A percentile compares a stretch with the other conserved stretches of the same genome.
Evolutionary conservation across 2,113 vertebrate genomes (phyloP).

Genomic region (Dolichallabes microphthalmus): DNA sequence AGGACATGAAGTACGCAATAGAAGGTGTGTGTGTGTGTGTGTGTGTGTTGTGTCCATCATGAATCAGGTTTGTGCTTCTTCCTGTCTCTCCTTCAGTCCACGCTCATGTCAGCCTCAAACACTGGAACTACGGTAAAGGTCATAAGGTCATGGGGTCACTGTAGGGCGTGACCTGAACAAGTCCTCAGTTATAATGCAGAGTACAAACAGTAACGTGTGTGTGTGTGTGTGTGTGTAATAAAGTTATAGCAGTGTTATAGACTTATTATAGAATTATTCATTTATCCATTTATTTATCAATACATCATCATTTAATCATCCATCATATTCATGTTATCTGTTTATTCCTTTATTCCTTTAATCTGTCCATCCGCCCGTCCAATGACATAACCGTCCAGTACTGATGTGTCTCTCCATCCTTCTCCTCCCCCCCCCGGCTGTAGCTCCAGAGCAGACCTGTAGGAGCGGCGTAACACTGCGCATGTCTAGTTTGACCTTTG

Average conservation of each 20-base stretch:
- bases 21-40: slow-evolving; percentile 71
- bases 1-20: slow-evolving; percentile 97
- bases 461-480: background rate
- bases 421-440: background rate
- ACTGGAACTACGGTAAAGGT: slow-evolving; percentile 67
- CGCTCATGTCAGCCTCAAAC: slow-evolving; percentile 60
- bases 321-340: background rate
- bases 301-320: too few relatives aligned
- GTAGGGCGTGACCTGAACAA: slow-evolving; percentile 2
- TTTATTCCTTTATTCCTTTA: background rate
- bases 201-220: background rate
- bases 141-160: background rate
- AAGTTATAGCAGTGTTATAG: too few relatives aligned
- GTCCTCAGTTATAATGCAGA: background rate
- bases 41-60: background rate
- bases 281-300: background rate
- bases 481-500: background rate
- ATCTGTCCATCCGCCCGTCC: background rate
- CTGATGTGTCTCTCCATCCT: background rate
- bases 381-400: background rate
- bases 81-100: slow-evolving; percentile 60
- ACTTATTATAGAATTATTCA: background rate
- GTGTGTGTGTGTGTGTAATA: background rate
- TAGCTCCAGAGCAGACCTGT: background rate
- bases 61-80: slow-evolving; percentile 5